These are phyloP conservation scores for Aspidoscelis tigris DNA, from an alignment of 2,113 vertebrate genomes.

Conservation along the genomic window DNA sequence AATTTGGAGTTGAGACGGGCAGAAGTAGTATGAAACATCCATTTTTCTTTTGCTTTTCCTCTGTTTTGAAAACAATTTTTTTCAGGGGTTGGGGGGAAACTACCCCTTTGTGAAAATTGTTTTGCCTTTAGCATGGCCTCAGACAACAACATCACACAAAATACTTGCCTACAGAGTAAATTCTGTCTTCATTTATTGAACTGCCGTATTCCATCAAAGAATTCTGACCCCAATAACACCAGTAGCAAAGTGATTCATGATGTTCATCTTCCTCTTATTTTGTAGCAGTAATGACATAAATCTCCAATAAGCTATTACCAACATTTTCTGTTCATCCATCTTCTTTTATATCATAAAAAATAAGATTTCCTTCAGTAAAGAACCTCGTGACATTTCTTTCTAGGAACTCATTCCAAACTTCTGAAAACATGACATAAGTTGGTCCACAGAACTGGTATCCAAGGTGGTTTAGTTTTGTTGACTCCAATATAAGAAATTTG, in stretches of 20 bases:
- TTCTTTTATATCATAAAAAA: background rate
- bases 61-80: background rate
- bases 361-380: background rate
- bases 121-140: background rate
- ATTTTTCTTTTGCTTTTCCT: background rate
- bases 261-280: background rate
- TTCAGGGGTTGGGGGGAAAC: no score
- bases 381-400: background rate
- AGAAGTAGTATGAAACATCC: background rate
- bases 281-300: background rate
- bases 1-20: background rate
- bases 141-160: background rate
- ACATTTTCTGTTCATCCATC: background rate
- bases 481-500: background rate
- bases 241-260: background rate
- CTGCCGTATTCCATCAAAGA: background rate
- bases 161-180: background rate
- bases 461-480: background rate
- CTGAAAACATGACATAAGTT: background rate
- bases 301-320: background rate
- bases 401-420: background rate
- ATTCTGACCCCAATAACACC: background rate
- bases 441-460: background rate
- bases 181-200: background rate
- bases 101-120: background rate